phyloP scores from a whole-genome alignment of 1,140 invertebrate genomes.

The Odontomachus brunneus region DNA sequence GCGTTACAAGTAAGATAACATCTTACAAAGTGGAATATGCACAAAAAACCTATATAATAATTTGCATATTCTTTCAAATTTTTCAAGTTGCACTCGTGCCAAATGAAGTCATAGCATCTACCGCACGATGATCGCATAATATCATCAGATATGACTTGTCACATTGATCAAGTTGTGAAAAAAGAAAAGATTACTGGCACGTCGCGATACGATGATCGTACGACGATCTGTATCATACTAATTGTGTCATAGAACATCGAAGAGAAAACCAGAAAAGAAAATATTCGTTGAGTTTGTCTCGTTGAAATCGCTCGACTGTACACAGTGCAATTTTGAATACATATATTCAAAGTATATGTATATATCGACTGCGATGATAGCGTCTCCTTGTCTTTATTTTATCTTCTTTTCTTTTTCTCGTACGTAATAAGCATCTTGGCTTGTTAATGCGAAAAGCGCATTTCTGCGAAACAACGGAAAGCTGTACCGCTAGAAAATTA shows the following conservation, averaged over 20 bases:
- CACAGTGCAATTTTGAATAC: conserved; percentile 74
- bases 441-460: conserved; percentile 65
- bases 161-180: conserved; percentile 16
- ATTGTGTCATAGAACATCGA: conserved; percentile 59
- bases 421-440: conserved; percentile 64
- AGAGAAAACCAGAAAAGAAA: conserved; percentile 58
- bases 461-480: conserved; percentile 64
- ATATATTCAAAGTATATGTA: conserved; percentile 12
- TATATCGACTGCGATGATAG: conserved; percentile 67
- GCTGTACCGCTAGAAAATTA: conserved; percentile 58
- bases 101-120: conserved; percentile 69
- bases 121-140: conserved; percentile 37
- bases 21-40: conserved; percentile 2
- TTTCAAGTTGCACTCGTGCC: conserved; percentile 69
- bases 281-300: conserved; percentile 68
- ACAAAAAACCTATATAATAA: conserved; percentile 50
- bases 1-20: conserved; percentile 29
- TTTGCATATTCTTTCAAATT: conserved; percentile 69
- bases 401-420: conserved; percentile 44
- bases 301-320: conserved; percentile 65
- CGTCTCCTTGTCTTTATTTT: conserved; percentile 21
- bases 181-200: conserved; percentile 36
- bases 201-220: conserved; percentile 46
- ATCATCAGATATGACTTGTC: conserved; percentile 29
- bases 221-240: conserved; percentile 26